Conservation (phyloP, 2,888 invertebrate species). For the Cryptocheilus praepositus region DNA sequence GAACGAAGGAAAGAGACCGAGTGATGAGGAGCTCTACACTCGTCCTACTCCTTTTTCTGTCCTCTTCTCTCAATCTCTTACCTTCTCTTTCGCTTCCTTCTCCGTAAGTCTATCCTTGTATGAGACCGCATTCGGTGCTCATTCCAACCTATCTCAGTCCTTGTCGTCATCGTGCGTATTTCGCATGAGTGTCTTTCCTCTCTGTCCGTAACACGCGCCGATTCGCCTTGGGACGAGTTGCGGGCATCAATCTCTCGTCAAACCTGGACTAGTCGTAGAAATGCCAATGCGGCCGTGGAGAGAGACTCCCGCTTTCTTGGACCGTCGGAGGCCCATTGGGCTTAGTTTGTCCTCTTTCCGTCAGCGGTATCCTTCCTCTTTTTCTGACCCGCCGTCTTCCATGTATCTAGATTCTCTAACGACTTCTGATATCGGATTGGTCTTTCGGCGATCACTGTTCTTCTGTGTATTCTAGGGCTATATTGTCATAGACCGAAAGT, state of each 20-base stretch:
- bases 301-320: no score
- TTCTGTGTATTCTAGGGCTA: no score
- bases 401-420: no score
- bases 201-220: conserved; percentile 41
- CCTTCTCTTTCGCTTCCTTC: conserved; percentile 11
- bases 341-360: neutral
- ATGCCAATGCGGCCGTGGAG: conserved; percentile 60
- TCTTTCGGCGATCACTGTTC: no score
- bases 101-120: no score
- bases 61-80: conserved; percentile 10
- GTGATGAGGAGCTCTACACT: conserved; percentile 8
- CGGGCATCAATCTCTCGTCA: conserved; percentile 74
- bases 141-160: neutral
- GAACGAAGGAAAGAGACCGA: no score
- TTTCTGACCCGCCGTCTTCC: no score
- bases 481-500: no score
- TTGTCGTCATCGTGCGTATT: neutral
- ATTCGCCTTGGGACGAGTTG: conserved; percentile 52
- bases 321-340: conserved; percentile 16
- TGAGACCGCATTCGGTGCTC: neutral
- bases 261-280: conserved; percentile 71
- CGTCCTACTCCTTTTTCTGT: conserved; percentile 21
- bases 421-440: no score
- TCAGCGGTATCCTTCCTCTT: no score
- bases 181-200: conserved; percentile 1